These are phyloP conservation scores for Parapristionchus giblindavisi DNA, from an alignment of 2,888 invertebrate species.

Conservation along the genomic window DNA sequence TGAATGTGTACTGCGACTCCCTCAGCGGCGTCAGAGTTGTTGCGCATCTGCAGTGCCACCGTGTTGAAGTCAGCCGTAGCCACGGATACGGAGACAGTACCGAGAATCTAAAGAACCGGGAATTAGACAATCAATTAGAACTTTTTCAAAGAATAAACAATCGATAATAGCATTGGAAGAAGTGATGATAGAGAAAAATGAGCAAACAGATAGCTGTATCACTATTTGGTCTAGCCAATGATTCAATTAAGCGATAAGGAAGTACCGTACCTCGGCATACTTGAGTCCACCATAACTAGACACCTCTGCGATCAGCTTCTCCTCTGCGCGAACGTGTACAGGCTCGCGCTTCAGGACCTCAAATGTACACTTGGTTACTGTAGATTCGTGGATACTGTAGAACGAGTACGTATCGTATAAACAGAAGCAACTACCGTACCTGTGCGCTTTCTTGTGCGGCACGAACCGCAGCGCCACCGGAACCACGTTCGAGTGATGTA, in stretches of 20 bases:
- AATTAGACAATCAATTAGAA: too few species aligned
- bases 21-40: constrained; percentile 73
- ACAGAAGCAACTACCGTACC: too few species aligned
- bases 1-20: constrained; percentile 20
- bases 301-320: constrained; percentile 83
- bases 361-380: too few species aligned
- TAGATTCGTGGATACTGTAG: too few species aligned
- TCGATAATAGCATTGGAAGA: background rate
- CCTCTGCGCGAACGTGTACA: constrained; percentile 61
- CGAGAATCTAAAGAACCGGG: too few species aligned
- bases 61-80: constrained; percentile 87
- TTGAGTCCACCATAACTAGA: constrained; percentile 96
- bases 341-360: constrained; percentile 38
- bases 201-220: background rate
- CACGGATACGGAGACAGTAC: constrained; percentile 87
- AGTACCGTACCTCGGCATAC: constrained; percentile 82
- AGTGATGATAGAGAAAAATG: background rate
- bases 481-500: background rate
- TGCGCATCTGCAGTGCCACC: constrained; percentile 85
- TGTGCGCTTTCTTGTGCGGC: background rate
- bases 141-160: too few species aligned
- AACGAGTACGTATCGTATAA: too few species aligned
- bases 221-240: too few species aligned
- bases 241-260: too few species aligned
- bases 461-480: constrained; percentile 26